These are phyloP conservation scores for Xiphias gladius DNA, from an alignment of 2,113 vertebrate genomes.

Conservation along the genomic window DNA sequence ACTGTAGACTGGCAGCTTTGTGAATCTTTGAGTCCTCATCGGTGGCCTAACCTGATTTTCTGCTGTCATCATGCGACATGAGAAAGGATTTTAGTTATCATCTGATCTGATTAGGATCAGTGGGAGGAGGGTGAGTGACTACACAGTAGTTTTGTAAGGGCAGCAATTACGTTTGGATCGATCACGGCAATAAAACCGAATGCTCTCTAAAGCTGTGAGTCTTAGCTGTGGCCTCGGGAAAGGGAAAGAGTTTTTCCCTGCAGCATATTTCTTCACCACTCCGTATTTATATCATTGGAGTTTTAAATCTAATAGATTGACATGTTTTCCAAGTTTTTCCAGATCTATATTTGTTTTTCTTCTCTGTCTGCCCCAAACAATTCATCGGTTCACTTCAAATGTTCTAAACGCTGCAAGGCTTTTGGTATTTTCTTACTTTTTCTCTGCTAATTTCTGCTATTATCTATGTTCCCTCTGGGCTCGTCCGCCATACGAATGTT, in stretches of 20 bases:
- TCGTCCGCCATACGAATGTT: neutral
- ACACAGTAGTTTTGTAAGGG: constrained; percentile 9
- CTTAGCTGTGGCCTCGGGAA: neutral
- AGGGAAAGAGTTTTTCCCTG: neutral
- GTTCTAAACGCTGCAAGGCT: neutral
- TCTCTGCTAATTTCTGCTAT: neutral
- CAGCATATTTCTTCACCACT: neutral
- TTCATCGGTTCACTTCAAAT: neutral
- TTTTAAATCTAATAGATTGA: neutral
- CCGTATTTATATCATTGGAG: neutral
- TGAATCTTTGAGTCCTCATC: neutral
- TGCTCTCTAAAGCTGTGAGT: neutral
- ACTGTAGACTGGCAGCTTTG: neutral
- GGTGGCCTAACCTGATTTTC: neutral
- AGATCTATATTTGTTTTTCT: neutral
- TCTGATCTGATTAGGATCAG: constrained; percentile 26
- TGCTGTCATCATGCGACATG: neutral
- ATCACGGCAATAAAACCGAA: constrained; percentile 17
- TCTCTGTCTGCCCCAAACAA: neutral
- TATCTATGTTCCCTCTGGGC: neutral
- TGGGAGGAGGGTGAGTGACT: constrained; percentile 4
- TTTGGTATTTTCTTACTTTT: neutral
- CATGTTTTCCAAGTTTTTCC: neutral
- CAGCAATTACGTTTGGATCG: constrained; percentile 22
- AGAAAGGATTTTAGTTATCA: neutral